These are phyloP conservation scores for Drosophila triauraria DNA, from an alignment of 1,140 invertebrate genomes.

Conservation along the genomic window DNA sequence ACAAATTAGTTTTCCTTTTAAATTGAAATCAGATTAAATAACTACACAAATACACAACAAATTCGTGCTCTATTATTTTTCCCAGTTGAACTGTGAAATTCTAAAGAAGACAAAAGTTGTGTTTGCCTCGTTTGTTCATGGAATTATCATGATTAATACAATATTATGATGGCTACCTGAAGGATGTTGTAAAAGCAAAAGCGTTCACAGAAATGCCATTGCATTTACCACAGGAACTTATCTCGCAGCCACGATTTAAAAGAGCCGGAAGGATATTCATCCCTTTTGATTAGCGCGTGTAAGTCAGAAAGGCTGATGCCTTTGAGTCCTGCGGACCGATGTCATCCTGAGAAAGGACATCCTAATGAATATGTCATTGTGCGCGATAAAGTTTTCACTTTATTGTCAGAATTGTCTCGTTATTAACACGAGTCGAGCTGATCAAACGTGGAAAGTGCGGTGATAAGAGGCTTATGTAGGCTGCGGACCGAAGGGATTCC, in stretches of 20 bases:
- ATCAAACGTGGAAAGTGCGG: conserved; percentile 49
- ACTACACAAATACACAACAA: background rate
- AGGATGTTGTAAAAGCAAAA: conserved; percentile 33
- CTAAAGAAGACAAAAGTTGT: background rate
- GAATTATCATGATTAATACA: conserved; percentile 42
- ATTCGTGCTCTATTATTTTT: background rate
- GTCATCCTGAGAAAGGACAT: conserved; percentile 60
- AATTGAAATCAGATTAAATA: background rate
- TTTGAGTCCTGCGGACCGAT: conserved; percentile 31
- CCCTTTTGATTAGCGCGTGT: conserved; percentile 58
- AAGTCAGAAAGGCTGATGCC: conserved; percentile 28
- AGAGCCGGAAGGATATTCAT: conserved; percentile 48
- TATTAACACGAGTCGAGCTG: conserved; percentile 54
- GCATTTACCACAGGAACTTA: conserved; percentile 27
- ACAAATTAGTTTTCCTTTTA: background rate
- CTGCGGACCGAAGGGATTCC: conserved; percentile 7
- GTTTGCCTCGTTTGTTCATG: conserved; percentile 1
- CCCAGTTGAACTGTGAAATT: conserved; percentile 18
- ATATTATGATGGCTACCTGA: conserved; percentile 56
- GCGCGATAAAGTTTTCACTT: conserved; percentile 60
- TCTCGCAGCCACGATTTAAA: conserved; percentile 26
- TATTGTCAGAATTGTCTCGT: conserved; percentile 60
- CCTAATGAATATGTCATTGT: conserved; percentile 59
- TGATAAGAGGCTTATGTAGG: conserved; percentile 46
- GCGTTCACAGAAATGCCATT: conserved; percentile 24